A percentile compares a stretch with the other conserved stretches of the same genome.
Conservation (phyloP, 1,140 invertebrate genomes). For the Drosophila sturtevanti region DNA sequence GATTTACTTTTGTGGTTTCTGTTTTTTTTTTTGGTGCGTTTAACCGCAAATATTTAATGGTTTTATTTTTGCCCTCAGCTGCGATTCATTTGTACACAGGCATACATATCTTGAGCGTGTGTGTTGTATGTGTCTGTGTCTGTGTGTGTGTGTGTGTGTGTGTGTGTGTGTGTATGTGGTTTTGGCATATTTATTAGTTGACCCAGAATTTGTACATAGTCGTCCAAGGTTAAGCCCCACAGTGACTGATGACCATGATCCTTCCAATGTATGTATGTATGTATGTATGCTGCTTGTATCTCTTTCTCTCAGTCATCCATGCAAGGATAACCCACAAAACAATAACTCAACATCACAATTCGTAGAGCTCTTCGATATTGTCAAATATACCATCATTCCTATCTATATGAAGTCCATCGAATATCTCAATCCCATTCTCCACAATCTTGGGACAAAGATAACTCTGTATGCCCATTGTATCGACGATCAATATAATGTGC, state of each 20-base stretch:
- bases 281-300: too few species aligned
- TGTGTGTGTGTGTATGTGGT: slow-evolving; percentile 27
- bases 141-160: neutral
- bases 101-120: slow-evolving; percentile 15
- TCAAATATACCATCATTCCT: too few species aligned
- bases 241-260: slow-evolving; percentile 38
- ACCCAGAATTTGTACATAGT: slow-evolving; percentile 59
- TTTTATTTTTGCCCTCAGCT: slow-evolving; percentile 77
- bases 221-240: slow-evolving; percentile 58
- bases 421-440: too few species aligned
- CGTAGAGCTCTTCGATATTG: too few species aligned
- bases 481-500: neutral
- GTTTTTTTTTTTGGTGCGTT: slow-evolving; percentile 77
- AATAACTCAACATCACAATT: too few species aligned
- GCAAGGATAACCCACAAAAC: too few species aligned
- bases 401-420: too few species aligned
- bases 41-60: slow-evolving; percentile 81
- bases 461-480: neutral
- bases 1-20: slow-evolving; percentile 79
- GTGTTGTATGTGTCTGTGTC: slow-evolving; percentile 18
- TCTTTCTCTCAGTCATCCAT: too few species aligned
- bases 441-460: neutral
- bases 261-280: too few species aligned
- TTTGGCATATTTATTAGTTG: slow-evolving; percentile 79
- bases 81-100: slow-evolving; percentile 74